These are phyloP conservation scores for Geotrupes spiniger DNA, from an alignment of 2,888 invertebrate genomes.

Conservation along the genomic window DNA sequence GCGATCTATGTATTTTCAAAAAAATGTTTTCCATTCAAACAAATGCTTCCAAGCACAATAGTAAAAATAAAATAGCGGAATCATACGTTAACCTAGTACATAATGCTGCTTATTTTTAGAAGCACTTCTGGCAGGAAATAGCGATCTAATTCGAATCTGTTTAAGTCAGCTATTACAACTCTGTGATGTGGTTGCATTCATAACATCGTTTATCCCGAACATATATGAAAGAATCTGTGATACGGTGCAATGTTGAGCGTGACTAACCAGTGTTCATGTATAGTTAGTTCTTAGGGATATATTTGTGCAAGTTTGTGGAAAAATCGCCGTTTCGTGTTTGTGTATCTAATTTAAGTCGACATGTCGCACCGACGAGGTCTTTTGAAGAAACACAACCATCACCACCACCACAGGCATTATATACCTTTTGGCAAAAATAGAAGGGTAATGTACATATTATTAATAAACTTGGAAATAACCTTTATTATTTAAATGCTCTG, in stretches of 20 bases:
- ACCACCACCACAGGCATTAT: constrained; percentile 22
- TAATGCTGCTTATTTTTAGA: constrained; percentile 40
- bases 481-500: no score
- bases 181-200: neutral
- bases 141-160: constrained; percentile 19
- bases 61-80: neutral
- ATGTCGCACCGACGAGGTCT: constrained; percentile 33
- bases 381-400: constrained; percentile 23
- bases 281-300: constrained; percentile 4
- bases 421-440: constrained; percentile 28
- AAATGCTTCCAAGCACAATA: neutral
- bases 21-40: no score
- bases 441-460: constrained; percentile 21
- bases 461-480: no score
- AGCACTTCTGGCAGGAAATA: constrained; percentile 40
- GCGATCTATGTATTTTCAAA: no score
- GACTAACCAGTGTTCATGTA: neutral
- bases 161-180: constrained; percentile 5
- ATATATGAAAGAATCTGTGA: neutral
- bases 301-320: neutral
- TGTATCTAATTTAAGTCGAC: constrained; percentile 9
- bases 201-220: neutral
- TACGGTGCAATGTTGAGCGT: no score
- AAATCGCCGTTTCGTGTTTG: no score
- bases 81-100: neutral